Conservation (phyloP, 2,797 vertebrate species). For the Poecilia gillii region DNA sequence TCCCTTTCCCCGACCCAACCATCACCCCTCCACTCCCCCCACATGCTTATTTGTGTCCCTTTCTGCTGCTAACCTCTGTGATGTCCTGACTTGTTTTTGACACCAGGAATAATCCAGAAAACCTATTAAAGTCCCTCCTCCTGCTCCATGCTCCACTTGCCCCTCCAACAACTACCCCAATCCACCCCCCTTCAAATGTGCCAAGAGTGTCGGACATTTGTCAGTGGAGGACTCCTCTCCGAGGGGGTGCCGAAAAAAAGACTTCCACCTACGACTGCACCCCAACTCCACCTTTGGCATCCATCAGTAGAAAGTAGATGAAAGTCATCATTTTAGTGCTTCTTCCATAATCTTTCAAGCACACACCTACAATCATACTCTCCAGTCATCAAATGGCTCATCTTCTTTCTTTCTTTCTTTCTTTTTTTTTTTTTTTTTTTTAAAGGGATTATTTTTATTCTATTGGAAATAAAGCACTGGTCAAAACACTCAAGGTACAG, state of each 20-base stretch:
- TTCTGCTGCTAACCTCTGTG: conserved; percentile 75
- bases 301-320: conserved; percentile 55
- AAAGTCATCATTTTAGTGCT: conserved; percentile 49
- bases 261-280: conserved; percentile 47
- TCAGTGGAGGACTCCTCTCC: conserved; percentile 83
- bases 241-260: conserved; percentile 68
- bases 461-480: conserved; percentile 45
- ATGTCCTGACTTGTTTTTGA: conserved; percentile 90
- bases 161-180: conserved; percentile 55
- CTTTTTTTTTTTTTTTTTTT: conserved; percentile 23
- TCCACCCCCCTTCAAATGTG: conserved; percentile 33
- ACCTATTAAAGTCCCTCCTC: conserved; percentile 84
- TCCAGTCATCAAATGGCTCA: not conserved
- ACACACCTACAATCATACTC: conserved; percentile 10
- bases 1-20: conserved; percentile 22
- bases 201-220: conserved; percentile 76
- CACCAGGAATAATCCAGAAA: conserved; percentile 98
- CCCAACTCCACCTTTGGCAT: conserved; percentile 55
- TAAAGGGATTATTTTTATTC: conserved; percentile 36
- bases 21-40: conserved; percentile 21
- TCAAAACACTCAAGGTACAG: conserved; percentile 27
- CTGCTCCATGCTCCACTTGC: conserved; percentile 60
- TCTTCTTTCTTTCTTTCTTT: not conserved
- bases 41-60: conserved; percentile 48
- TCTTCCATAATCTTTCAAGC: conserved; percentile 1